Evolutionary conservation across 2,888 invertebrate species (phyloP), one percentile per base, ranked within the genome.

Genomic region (Geophilus truncorum): DNA sequence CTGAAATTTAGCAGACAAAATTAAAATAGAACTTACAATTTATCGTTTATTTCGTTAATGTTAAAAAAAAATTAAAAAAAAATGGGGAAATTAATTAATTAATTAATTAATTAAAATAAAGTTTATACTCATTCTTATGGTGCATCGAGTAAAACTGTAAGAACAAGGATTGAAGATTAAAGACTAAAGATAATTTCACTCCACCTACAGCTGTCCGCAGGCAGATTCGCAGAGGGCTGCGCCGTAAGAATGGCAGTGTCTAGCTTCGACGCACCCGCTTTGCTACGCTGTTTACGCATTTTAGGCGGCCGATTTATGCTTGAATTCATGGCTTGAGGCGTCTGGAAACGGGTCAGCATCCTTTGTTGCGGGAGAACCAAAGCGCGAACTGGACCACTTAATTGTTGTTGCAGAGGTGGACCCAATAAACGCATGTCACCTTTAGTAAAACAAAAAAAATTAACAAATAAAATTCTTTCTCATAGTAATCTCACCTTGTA

Each of bases 371-470:
- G 83, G 70, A 83, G 81, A 75, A 84, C 81, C 81, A 84, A 78
- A 34, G 83, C 81, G 70, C 82, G 62, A 45, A 81, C 36, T 21
- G 77, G 79, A 7, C 45, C 40, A 23, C 79, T 78, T 77, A 84
- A 80, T 34, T 83, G 84, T 62, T 83, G 83, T 51, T 84, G 84
- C 76, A 84, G 77, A 21, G 84, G 83, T 78, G 82, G 83, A 62
- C 84, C 83, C 77, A 84, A 78, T 10, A 84, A 81, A 36, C 83
- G 82, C 78, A 84, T 78, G 82, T 83, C 84, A 78, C 81, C 82
- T 81, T 80, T 10, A 62, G 70, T 18, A 9, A 70, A 25, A 70
- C 7, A 70, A 70, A 70, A 10, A 25, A 28, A 6, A 70, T 12
- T 21, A 70, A 25, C 2, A 70, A 70, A 25, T 34, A 75, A 80